Evolutionary conservation across 2,113 vertebrate genomes (phyloP).

Genomic region (Menidia beryllina): DNA sequence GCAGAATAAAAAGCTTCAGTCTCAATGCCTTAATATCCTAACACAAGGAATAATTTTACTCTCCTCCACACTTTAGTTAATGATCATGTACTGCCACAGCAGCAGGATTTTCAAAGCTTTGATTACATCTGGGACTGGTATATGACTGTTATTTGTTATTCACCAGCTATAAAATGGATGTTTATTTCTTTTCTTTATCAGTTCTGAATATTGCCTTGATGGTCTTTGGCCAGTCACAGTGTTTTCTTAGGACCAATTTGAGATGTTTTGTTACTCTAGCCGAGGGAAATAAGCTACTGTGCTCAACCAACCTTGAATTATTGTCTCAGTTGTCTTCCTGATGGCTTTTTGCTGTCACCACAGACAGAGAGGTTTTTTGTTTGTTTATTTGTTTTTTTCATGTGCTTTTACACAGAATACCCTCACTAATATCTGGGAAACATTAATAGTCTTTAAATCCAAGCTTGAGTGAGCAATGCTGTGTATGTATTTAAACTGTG

Average conservation of each 20-base stretch:
- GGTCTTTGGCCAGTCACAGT: slow-evolving; percentile 56
- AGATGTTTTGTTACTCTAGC: slow-evolving; percentile 45
- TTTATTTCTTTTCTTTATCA: slow-evolving; percentile 33
- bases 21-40: slow-evolving; percentile 70
- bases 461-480: slow-evolving; percentile 5
- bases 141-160: slow-evolving; percentile 65
- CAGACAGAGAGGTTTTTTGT: slow-evolving; percentile 4
- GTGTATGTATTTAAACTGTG: slow-evolving; percentile 20
- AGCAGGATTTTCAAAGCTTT: slow-evolving; percentile 54
- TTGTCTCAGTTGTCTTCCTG: slow-evolving; percentile 32
- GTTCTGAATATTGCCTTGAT: slow-evolving; percentile 53
- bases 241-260: slow-evolving; percentile 52
- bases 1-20: slow-evolving; percentile 33
- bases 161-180: slow-evolving; percentile 61
- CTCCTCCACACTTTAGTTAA: slow-evolving; percentile 39
- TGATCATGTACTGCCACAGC: slow-evolving; percentile 47
- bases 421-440: slow-evolving; percentile 19
- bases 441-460: background rate
- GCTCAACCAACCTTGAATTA: slow-evolving; percentile 47
- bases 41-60: slow-evolving; percentile 34
- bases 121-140: slow-evolving; percentile 41
- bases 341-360: slow-evolving; percentile 25
- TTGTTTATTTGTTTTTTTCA: background rate
- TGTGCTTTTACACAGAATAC: slow-evolving; percentile 30
- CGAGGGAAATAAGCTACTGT: slow-evolving; percentile 49